Conservation (phyloP, 2,888 invertebrate species). For the Aphidoletes aphidimyza region DNA sequence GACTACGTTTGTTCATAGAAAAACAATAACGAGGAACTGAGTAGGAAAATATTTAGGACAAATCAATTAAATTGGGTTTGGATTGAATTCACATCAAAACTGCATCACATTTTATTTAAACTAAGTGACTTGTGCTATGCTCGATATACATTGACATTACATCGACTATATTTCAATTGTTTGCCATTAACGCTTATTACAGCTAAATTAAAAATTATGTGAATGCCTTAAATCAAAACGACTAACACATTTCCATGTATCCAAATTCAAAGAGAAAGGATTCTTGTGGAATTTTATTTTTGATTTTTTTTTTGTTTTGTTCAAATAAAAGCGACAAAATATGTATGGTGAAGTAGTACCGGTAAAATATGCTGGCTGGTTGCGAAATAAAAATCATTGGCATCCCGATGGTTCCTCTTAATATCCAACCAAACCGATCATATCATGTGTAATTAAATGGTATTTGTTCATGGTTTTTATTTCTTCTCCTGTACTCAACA, state of each 20-base stretch:
- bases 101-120: too few species aligned
- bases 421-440: neutral
- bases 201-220: neutral
- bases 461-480: constrained; percentile 30
- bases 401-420: neutral
- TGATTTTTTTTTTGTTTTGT: neutral
- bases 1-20: too few species aligned
- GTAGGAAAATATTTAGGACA: too few species aligned
- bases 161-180: neutral
- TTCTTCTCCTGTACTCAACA: neutral
- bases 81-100: too few species aligned
- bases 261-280: neutral
- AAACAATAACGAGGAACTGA: too few species aligned
- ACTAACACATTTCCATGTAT: neutral
- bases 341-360: neutral
- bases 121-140: too few species aligned
- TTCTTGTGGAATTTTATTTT: neutral
- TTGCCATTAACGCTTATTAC: neutral
- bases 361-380: neutral
- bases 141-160: too few species aligned
- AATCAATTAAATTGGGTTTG: too few species aligned
- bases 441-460: constrained; percentile 20
- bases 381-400: neutral
- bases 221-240: neutral
- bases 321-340: neutral